These are phyloP conservation scores for Lagenorhynchus albirostris DNA, from an alignment of 2,113 vertebrate genomes.

Conservation along the genomic window DNA sequence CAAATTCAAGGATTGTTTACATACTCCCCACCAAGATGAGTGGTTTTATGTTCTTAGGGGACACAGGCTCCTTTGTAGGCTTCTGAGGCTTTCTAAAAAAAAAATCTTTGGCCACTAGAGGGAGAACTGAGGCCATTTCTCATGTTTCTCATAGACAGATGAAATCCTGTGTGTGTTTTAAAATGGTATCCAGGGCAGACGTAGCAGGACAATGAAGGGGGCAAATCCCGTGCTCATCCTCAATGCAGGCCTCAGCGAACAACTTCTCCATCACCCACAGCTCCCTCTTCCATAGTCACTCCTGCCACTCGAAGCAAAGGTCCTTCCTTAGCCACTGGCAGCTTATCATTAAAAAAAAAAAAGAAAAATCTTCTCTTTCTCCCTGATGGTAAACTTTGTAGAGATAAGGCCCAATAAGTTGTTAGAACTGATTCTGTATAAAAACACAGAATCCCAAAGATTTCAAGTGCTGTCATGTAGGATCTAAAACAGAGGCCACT, in stretches of 20 bases:
- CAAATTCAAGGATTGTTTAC: not conserved
- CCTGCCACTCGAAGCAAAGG: not conserved
- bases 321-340: no score
- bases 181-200: not conserved
- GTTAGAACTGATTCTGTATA: not conserved
- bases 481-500: not conserved
- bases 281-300: accelerated
- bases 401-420: not conserved
- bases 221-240: accelerated
- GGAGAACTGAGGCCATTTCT: constrained; percentile 15
- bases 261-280: accelerated
- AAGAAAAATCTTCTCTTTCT: not conserved
- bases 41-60: not conserved
- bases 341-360: not conserved
- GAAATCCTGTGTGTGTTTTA: not conserved
- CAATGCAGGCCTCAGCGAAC: not conserved
- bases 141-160: accelerated
- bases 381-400: not conserved
- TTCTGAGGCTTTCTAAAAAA: not conserved
- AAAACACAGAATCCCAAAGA: not conserved
- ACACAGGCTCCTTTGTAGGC: not conserved
- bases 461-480: accelerated
- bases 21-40: not conserved
- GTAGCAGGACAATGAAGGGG: not conserved
- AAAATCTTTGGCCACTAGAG: constrained; percentile 43